Percentiles rank a stretch among this genome's conserved stretches.
These are phyloP conservation scores for Haliclystus octoradiatus DNA, from an alignment of 30 jellyfish, hydroid and myxozoan species.

Conservation along the genomic window DNA sequence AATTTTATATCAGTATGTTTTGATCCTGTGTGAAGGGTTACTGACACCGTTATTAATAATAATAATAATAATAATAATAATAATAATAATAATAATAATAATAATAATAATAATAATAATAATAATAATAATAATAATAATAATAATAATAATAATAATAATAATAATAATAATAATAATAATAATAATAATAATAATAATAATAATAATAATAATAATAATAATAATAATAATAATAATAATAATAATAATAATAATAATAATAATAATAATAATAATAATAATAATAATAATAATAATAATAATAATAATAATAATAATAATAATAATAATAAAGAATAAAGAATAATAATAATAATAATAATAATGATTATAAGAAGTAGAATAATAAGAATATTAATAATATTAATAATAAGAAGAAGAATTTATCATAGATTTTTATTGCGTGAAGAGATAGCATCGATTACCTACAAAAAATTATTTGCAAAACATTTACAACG, in stretches of 20 bases:
- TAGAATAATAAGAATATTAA: no score
- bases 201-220: background rate
- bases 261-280: background rate
- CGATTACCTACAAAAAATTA: no score
- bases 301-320: background rate
- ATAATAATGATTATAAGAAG: no score
- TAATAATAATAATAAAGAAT: constrained; percentile 1
- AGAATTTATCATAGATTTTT: no score
- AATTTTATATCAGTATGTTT: no score
- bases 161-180: background rate
- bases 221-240: background rate
- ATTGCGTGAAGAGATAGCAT: no score
- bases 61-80: background rate
- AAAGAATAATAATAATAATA: no score
- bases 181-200: background rate
- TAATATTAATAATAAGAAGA: no score
- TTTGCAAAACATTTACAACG: no score
- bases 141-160: background rate
- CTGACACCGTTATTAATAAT: background rate
- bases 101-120: background rate
- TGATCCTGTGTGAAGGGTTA: no score
- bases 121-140: background rate
- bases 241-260: background rate
- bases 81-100: background rate
- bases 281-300: background rate